These are phyloP conservation scores for Chaitophorus viminalis DNA, from an alignment of 2,888 invertebrate species.

Conservation along the genomic window DNA sequence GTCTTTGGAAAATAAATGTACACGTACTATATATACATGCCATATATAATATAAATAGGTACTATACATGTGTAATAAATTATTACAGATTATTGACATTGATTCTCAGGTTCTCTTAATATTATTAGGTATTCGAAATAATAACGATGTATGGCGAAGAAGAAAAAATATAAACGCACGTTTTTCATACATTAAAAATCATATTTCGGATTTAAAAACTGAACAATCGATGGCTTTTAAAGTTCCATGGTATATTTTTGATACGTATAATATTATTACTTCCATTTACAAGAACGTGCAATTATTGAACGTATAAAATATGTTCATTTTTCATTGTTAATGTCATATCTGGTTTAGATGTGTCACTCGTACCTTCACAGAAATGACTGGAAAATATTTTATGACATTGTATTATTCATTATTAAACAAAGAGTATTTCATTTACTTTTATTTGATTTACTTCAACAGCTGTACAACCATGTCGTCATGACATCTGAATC, in stretches of 20 bases:
- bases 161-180: background rate
- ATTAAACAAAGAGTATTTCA: background rate
- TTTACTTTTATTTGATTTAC: background rate
- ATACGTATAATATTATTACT: background rate
- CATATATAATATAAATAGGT: no score
- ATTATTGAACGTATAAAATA: background rate
- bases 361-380: background rate
- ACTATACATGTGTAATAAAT: no score
- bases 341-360: background rate
- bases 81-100: no score
- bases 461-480: background rate
- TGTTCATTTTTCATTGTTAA: background rate
- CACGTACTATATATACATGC: no score
- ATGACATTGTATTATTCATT: background rate
- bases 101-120: no score
- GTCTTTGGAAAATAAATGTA: no score
- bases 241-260: background rate
- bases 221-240: background rate
- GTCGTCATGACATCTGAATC: slow-evolving; percentile 2
- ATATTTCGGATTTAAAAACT: background rate
- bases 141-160: background rate
- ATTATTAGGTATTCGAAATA: no score
- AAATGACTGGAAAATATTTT: background rate
- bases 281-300: background rate
- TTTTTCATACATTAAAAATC: background rate